A percentile compares a stretch with the other conserved stretches of the same genome.
Conservation (phyloP, 37 sponge, comb jelly and placozoan species). For the Chondrilla cf. caribensis region DNA sequence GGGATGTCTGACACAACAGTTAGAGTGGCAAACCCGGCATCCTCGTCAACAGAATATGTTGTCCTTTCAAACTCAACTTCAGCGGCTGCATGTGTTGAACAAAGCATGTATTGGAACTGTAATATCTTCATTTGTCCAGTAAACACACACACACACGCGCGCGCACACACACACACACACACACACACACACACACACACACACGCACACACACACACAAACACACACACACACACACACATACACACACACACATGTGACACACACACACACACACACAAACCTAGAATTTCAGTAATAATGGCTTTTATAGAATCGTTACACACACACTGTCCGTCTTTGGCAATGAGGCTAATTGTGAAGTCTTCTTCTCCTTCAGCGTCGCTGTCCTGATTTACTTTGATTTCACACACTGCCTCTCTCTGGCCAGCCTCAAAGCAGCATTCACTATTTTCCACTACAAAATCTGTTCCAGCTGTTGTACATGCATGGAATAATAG, state of each 20-base stretch:
- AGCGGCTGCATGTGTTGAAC: no score
- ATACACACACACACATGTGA: no score
- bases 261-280: no score
- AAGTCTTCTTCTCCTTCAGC: not conserved
- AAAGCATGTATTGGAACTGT: no score
- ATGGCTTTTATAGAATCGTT: not conserved
- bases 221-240: no score
- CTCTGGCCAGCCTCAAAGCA: not conserved
- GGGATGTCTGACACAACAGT: not conserved
- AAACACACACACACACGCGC: no score
- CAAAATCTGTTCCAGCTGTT: constrained; percentile 5
- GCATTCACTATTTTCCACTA: not conserved
- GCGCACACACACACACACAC: no score
- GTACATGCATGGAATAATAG: no score
- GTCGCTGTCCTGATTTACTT: not conserved
- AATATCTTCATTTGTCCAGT: no score
- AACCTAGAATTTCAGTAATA: not conserved
- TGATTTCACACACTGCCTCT: not conserved
- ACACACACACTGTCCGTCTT: not conserved
- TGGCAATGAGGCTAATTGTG: not conserved
- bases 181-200: no score
- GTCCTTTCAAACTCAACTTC: not conserved
- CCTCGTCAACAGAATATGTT: not conserved
- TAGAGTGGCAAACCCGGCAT: not conserved
- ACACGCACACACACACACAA: no score